Evolutionary conservation across 2,113 vertebrate genomes (phyloP).

Genomic region (Aptenodytes patagonicus): DNA sequence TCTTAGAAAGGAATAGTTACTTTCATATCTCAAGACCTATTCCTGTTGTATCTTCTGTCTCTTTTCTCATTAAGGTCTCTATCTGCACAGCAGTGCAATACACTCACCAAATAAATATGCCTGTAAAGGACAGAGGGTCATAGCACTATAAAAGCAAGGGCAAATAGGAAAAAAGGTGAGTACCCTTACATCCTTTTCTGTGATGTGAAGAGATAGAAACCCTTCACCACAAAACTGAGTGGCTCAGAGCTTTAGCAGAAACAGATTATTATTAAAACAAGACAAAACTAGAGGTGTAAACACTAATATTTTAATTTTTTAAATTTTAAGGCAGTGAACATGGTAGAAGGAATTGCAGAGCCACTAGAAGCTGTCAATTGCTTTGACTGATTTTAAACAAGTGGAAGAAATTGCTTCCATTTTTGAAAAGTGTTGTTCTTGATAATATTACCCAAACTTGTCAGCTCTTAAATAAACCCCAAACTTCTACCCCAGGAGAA

Average conservation of each 20-base stretch:
- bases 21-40: neutral
- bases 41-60: neutral
- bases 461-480: neutral
- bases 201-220: neutral
- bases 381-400: neutral
- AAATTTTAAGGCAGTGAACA: neutral
- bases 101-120: neutral
- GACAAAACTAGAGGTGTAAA: neutral
- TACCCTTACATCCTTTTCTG: neutral
- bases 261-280: neutral
- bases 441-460: neutral
- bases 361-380: neutral
- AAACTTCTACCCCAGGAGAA: neutral
- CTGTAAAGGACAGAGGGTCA: neutral
- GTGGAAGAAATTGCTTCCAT: neutral
- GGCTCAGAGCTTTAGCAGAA: neutral
- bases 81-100: neutral
- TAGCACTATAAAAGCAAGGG: neutral
- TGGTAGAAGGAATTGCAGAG: neutral
- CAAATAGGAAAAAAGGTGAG: neutral
- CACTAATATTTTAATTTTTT: neutral
- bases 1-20: neutral
- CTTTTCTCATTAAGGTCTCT: neutral
- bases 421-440: neutral
- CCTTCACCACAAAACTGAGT: neutral